Evolutionary conservation across 2,797 vertebrate genomes (phyloP).

Genomic region (Tinamus major): DNA sequence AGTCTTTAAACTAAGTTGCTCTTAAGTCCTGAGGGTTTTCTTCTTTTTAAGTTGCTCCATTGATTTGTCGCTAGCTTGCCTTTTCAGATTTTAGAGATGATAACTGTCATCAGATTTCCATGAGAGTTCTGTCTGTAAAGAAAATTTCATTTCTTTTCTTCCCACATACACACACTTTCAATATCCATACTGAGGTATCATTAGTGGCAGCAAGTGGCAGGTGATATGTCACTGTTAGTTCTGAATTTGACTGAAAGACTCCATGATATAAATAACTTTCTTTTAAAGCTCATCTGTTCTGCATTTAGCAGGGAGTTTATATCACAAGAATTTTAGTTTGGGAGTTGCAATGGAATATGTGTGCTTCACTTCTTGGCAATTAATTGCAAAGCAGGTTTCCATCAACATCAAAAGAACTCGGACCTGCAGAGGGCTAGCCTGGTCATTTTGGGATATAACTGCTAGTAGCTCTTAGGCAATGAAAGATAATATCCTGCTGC

Average conservation of each 20-base stretch:
- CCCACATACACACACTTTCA: background rate
- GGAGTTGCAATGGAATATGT: background rate
- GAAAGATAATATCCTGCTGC: background rate
- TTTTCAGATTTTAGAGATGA: background rate
- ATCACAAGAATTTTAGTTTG: background rate
- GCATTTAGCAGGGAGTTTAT: conserved; percentile 37
- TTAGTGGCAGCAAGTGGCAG: background rate
- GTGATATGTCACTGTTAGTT: conserved; percentile 49
- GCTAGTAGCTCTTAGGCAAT: background rate
- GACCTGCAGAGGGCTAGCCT: background rate
- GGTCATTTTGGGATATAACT: background rate
- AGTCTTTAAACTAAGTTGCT: background rate
- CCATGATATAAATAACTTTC: background rate
- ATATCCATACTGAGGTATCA: background rate
- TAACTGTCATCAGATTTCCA: background rate
- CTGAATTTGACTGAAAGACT: conserved; percentile 51
- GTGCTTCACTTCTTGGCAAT: background rate
- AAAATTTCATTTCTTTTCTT: background rate
- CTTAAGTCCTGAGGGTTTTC: background rate
- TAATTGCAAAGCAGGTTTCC: conserved; percentile 12
- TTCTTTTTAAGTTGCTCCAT: background rate
- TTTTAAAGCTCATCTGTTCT: conserved; percentile 60
- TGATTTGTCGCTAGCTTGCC: background rate
- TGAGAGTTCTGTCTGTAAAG: background rate
- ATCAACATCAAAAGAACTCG: conserved; percentile 29